A percentile compares a stretch with the other conserved stretches of the same genome.
phyloP scores from a whole-genome alignment of 2,113 vertebrate genomes.

The Datnioides undecimradiatus region DNA sequence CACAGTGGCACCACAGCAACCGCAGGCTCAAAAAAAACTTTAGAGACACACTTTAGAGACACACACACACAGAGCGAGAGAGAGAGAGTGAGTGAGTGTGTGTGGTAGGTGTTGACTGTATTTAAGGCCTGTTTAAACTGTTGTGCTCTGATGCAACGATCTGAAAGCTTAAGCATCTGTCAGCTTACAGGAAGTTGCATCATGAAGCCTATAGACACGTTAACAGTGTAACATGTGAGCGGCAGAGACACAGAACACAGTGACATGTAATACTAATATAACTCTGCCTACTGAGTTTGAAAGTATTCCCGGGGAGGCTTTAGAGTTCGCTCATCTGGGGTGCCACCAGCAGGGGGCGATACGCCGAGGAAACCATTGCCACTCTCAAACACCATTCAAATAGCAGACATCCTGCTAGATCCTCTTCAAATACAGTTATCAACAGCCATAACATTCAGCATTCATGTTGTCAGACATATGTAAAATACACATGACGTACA shows the following conservation, averaged over 20 bases:
- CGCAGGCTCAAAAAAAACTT: constrained; percentile 36
- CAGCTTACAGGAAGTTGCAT: constrained; percentile 81
- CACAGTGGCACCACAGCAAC: constrained; percentile 30
- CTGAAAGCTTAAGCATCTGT: constrained; percentile 72
- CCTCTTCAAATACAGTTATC: too few relatives aligned
- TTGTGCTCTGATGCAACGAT: constrained; percentile 79
- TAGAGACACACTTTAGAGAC: neutral
- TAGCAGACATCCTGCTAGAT: too few relatives aligned
- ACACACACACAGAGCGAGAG: neutral
- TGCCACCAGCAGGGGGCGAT: constrained; percentile 37
- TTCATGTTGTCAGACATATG: too few relatives aligned
- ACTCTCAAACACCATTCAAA: too few relatives aligned
- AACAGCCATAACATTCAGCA: too few relatives aligned
- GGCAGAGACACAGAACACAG: constrained; percentile 35
- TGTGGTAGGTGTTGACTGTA: constrained; percentile 59
- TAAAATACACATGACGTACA: too few relatives aligned
- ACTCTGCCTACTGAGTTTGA: constrained; percentile 8
- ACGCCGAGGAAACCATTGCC: too few relatives aligned
- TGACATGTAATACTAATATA: constrained; percentile 24
- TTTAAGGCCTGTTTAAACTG: constrained; percentile 76
- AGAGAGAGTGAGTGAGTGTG: constrained; percentile 8
- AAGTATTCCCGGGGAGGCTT: constrained; percentile 1
- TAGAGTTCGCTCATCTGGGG: too few relatives aligned
- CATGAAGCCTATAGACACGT: constrained; percentile 76
- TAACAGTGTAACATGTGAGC: constrained; percentile 55